Base-by-base conservation (phyloP, 2,113 vertebrate species). In the Petrocephalus zakoni region DNA sequence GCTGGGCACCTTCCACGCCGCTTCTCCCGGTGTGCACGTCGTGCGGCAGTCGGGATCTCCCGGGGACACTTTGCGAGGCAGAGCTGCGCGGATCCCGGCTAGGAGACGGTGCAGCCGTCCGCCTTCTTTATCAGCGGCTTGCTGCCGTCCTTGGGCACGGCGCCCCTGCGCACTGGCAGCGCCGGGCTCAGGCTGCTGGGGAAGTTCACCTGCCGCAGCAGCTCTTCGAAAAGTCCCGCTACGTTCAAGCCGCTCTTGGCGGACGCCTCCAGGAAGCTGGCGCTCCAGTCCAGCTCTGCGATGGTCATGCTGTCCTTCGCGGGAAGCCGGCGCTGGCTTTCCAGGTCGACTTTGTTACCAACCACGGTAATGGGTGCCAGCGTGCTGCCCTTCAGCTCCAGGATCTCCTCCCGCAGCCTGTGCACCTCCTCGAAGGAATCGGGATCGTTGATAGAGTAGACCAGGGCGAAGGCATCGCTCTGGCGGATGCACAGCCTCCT, bases 381-480 rank as follows among this genome's bases (percentile, higher is more conserved):
- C 56, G 88, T 88, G 42, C 82, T 89, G 21, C 89, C 92, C 56
- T 92, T 90, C 84, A 94, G 88, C 86, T 88, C 89, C 88, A 94
- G 91, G 22, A 95, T 94, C 92, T 95, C 94, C 3, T 93, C 92
- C 25, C 94, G 93, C 29, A 96, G 93, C 53, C 94, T 88, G 52
- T 90, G 91, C 84, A 93, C 93, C 88, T 95, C 94, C 68, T 93
- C 92, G 37, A 95, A 91, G 15, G 95, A 95, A 9, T 85, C 92
- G 2, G 92, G 90, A 42, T 95, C 92, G 42, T 93, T 92, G 53
- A 94, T 91, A 2, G 94, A 91, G 92, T 94, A 96, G 81, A 95
- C 94, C 7, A 96, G 90, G n/a, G 93, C 95, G 83, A 96, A 93
- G 0, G 94, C 95, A 88, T 96, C 94, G 1, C 92, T 94, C 90